Percentiles rank a stretch among this genome's conserved stretches.
These are phyloP conservation scores for Enteromius radiatus DNA, from an alignment of 2,797 vertebrate genomes.

Conservation along the genomic window DNA sequence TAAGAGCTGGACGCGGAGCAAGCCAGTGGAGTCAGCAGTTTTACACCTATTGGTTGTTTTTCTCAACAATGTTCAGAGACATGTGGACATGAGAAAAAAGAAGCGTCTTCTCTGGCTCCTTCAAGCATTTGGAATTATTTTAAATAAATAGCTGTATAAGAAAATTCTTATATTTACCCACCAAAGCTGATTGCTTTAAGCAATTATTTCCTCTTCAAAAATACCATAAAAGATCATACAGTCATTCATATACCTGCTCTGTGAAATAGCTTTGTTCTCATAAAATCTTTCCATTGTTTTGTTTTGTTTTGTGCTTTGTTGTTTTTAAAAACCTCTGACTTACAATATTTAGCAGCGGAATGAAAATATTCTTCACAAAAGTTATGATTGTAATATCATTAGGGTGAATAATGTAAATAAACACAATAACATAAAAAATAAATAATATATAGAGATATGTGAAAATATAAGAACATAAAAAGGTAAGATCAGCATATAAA, in stretches of 20 bases:
- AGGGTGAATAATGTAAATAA: too few species aligned
- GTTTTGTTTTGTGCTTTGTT: too few species aligned
- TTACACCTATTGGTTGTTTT: conserved; percentile 57
- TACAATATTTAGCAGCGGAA: too few species aligned
- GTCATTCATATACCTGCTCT: neutral
- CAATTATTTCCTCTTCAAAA: neutral
- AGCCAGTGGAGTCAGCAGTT: conserved; percentile 75
- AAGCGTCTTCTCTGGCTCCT: conserved; percentile 24
- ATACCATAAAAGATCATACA: neutral
- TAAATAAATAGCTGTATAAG: neutral
- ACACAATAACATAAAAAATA: too few species aligned
- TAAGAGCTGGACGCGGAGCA: conserved; percentile 61
- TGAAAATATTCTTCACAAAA: too few species aligned
- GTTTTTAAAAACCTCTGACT: too few species aligned
- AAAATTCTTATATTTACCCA: neutral
- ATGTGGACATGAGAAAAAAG: conserved; percentile 56
- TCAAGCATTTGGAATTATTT: neutral
- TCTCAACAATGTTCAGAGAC: conserved; percentile 62
- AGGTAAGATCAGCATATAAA: too few species aligned
- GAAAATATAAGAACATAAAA: too few species aligned
- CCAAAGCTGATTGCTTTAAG: neutral
- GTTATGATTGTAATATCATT: too few species aligned
- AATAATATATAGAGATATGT: too few species aligned
- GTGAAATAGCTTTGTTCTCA: neutral
- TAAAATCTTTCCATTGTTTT: neutral